Base-by-base conservation (phyloP, 2,888 invertebrate species). In the Perdita meconis region DNA sequence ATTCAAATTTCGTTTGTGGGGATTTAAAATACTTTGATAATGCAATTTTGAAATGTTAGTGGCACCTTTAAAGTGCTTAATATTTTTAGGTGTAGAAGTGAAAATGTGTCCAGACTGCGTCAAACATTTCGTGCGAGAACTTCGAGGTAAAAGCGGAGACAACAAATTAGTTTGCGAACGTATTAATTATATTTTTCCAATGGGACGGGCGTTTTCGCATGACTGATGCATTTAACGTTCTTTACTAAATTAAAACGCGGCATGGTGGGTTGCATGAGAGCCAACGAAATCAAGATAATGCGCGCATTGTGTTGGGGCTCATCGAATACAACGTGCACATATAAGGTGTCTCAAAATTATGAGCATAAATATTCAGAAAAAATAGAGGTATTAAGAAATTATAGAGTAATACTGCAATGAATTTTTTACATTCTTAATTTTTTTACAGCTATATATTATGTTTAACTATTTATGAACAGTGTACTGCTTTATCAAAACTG, bases 211-310 rank as follows among this genome's bases (percentile, higher is more conserved):
- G 24, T 53, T 42, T 36, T 6, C 60, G 40, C 55, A 36, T 34
- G 56, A n/a, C 19, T 56, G 60, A 56, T 40, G 26, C 56, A 56
- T 70, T n/a, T 63, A 70, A 50, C 50, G 73, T 56, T 57, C 30
- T 64, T 36, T 22, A 53, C 6, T 59, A 59, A 64, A 65, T 59
- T 55, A 42, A 42, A 65, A 75, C 24, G 8, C 57, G 44, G 12
- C 64, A 26, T 22, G 24, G 16, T 0, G 24, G n/a, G 64, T 55
- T 38, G 55, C 73, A 26, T 16, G 59, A 30, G 47, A 44, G 38
- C 13, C 51, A 53, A 74, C 36, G 6, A 65, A 73, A 72, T 75
- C 55, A 73, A 75, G 73, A 72, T 73, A 75, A 75, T 44, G 64
- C 8, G 44, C 19, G 40, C 50, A 42, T 19, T 47, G 16, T 55